Evolutionary conservation across 2,888 invertebrate species (phyloP).

Genomic region (Platycnemis pennipes): DNA sequence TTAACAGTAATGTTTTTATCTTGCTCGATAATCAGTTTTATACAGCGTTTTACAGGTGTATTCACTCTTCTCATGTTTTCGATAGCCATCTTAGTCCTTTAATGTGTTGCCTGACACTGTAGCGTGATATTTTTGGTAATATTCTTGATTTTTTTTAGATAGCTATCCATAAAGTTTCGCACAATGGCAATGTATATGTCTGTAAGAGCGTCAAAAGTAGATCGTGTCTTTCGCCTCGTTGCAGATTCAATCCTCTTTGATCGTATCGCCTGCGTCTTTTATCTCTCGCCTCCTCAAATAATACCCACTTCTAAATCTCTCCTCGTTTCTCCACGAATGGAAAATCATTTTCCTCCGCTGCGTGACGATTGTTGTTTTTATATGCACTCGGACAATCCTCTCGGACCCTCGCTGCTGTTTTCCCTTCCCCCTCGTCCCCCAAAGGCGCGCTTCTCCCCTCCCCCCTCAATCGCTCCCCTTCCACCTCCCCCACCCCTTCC

Average conservation of each 20-base stretch:
- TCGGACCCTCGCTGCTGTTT: neutral
- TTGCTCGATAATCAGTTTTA: no score
- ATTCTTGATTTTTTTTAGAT: no score
- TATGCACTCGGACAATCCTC: neutral
- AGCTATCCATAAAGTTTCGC: no score
- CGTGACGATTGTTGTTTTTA: constrained; percentile 11
- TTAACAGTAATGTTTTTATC: no score
- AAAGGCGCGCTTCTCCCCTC: neutral
- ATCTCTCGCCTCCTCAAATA: neutral
- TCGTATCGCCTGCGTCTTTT: neutral
- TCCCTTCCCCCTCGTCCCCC: neutral
- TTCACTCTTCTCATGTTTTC: no score
- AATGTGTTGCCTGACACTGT: no score
- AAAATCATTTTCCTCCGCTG: neutral
- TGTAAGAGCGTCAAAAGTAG: neutral
- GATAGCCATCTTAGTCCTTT: no score
- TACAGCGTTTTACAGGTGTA: no score
- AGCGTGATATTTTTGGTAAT: no score
- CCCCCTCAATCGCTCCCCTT: neutral
- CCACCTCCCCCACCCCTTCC: neutral
- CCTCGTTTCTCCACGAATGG: neutral
- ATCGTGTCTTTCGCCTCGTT: neutral
- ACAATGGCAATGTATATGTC: neutral
- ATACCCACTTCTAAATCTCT: neutral
- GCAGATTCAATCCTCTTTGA: neutral